Evolutionary conservation across 2,888 invertebrate genomes (phyloP), one percentile per base, ranked within the genome.

Genomic region (Euzetes globulus): DNA sequence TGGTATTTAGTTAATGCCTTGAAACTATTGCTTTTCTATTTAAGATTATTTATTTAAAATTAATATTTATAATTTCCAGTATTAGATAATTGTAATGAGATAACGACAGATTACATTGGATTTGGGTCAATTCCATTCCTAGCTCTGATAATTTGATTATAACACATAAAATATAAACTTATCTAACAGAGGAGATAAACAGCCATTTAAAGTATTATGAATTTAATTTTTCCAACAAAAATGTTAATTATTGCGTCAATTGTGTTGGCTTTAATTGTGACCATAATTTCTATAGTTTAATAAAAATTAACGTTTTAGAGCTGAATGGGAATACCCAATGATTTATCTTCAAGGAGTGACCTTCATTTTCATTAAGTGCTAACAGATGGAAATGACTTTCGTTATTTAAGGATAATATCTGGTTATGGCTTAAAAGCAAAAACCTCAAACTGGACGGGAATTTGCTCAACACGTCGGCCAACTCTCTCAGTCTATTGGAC

Each of bases 321-420:
- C 25, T 25, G 72, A 6, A 63, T 45, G 45, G 63, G 45, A 37
- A 60, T 72, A 29, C 72, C 72, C 0, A 58, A 60, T 63, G 72
- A 55, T 27, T 6, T 37, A 0, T 37, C 37, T 4, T 37, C 37
- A 33, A 65, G 65, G 37, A 37, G 13, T 37, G 19, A 11, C 5
- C 76, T 47, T 77, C 75, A 17, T 87, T 87, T 79, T 86, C 86
- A 78, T 87, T 86, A 71, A 70, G 50, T 73, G 70, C 63, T 45
- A 47, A 60, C 75, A 90, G 86, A 84, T 92, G 92, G 81, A 89
- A 88, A 85, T 95, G 91, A 82, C 92, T 90, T 80, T 89, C 89
- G 80, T 90, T 89, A 82, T 92, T 91, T 74, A 94, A 84, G 45
- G 89, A 86, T 19, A 87, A 87, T 79, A 93, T 86, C 77, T 87